Conservation (phyloP, 2,888 invertebrate genomes). For the Napeogenes inachia region DNA sequence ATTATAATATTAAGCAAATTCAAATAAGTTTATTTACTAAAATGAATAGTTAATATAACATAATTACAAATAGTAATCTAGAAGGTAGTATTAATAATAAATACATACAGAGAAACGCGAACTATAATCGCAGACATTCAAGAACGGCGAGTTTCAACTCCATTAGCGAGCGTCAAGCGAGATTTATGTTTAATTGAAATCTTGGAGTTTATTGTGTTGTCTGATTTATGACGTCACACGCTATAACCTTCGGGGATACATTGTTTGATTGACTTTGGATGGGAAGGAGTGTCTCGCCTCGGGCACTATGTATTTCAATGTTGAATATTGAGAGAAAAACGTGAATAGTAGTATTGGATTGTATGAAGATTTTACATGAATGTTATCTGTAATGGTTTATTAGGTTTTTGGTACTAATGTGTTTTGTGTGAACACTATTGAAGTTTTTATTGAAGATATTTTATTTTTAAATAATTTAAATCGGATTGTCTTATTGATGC, state of each 20-base stretch:
- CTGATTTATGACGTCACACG: conserved; percentile 53
- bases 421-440: too few species aligned
- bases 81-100: conserved; percentile 7
- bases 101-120: conserved; percentile 14
- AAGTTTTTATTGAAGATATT: too few species aligned
- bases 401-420: too few species aligned
- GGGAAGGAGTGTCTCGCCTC: not conserved
- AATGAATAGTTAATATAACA: not conserved
- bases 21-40: too few species aligned
- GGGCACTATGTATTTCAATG: not conserved
- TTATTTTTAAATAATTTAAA: too few species aligned
- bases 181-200: conserved; percentile 77
- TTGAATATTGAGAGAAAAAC: not conserved
- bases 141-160: conserved; percentile 50
- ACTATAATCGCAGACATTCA: conserved; percentile 25
- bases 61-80: conserved; percentile 3
- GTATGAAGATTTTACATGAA: too few species aligned
- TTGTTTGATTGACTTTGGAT: conserved; percentile 47
- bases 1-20: too few species aligned
- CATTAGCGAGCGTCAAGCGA: conserved; percentile 59
- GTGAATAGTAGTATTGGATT: too few species aligned
- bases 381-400: too few species aligned
- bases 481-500: too few species aligned
- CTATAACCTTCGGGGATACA: conserved; percentile 26
- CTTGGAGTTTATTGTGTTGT: conserved; percentile 63